Evolutionary conservation across 2,113 vertebrate genomes (phyloP).

Genomic region (Zeus faber): DNA sequence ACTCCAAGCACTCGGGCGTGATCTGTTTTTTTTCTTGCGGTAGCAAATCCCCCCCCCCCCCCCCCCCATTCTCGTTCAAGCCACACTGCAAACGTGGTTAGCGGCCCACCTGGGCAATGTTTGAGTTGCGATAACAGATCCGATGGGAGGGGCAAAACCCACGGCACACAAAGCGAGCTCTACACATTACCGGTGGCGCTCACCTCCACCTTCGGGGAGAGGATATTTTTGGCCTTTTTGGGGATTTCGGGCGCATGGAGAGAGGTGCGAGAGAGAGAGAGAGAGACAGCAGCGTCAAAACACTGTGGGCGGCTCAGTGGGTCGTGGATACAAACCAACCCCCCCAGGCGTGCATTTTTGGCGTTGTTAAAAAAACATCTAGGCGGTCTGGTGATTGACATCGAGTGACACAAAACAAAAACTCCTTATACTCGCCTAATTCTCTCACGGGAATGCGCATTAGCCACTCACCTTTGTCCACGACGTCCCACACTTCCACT

Average conservation of each 20-base stretch:
- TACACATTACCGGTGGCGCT: conserved; percentile 65
- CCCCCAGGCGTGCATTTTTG: conserved; percentile 9
- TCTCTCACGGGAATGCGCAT: neutral
- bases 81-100: conserved; percentile 31
- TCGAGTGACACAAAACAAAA: neutral
- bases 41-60: conserved; percentile 34
- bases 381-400: neutral
- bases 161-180: conserved; percentile 50
- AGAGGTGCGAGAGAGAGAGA: conserved; percentile 49
- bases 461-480: conserved; percentile 96
- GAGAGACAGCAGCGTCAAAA: conserved; percentile 43
- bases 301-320: conserved; percentile 12
- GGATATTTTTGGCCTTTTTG: conserved; percentile 84
- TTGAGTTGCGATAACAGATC: conserved; percentile 52
- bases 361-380: neutral
- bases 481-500: conserved; percentile 98
- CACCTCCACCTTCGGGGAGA: conserved; percentile 80
- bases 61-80: conserved; percentile 8
- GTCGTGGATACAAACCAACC: conserved; percentile 24
- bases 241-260: conserved; percentile 55
- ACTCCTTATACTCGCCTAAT: conserved; percentile 4
- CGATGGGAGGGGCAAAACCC: conserved; percentile 38
- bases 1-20: conserved; percentile 18
- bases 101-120: conserved; percentile 30
- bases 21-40: conserved; percentile 16